Percentiles rank a stretch among this genome's conserved stretches.
phyloP scores from a whole-genome alignment of 2,797 vertebrate genomes.

The Peromyscus aztecus region DNA sequence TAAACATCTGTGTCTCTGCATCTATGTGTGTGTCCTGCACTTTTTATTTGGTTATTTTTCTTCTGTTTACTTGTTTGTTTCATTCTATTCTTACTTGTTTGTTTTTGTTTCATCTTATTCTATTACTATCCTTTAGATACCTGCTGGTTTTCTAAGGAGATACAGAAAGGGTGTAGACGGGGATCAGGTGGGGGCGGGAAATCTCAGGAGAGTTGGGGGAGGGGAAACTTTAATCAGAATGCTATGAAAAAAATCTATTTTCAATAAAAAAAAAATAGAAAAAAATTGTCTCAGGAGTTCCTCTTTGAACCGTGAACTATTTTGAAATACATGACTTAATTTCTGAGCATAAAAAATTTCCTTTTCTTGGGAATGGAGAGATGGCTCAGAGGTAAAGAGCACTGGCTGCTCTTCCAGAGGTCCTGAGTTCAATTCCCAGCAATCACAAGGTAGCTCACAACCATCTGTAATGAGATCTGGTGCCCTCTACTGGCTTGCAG shows the following conservation, averaged over 20 bases:
- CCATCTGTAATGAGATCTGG: no score
- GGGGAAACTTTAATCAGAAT: not conserved
- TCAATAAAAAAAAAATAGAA: not conserved
- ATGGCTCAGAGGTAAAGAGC: no score
- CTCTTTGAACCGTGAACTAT: not conserved
- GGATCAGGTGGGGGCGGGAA: not conserved
- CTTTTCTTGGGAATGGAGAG: not conserved
- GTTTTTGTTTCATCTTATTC: not conserved
- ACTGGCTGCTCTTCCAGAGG: no score
- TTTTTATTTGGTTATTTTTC: not conserved
- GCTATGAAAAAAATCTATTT: not conserved
- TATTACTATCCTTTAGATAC: not conserved
- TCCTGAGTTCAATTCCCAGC: no score
- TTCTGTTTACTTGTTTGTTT: not conserved
- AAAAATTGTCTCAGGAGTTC: not conserved
- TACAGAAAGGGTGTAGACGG: not conserved
- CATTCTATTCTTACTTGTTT: not conserved
- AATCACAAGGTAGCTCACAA: no score
- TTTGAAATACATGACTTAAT: not conserved
- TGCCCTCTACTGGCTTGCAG: no score
- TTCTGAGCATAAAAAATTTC: not conserved
- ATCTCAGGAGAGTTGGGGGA: not conserved
- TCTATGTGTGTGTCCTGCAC: not conserved
- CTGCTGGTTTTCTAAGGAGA: not conserved
- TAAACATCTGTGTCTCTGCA: not conserved